Conservation (phyloP, 2,888 invertebrate genomes). For the Ectemnius cavifrons region DNA sequence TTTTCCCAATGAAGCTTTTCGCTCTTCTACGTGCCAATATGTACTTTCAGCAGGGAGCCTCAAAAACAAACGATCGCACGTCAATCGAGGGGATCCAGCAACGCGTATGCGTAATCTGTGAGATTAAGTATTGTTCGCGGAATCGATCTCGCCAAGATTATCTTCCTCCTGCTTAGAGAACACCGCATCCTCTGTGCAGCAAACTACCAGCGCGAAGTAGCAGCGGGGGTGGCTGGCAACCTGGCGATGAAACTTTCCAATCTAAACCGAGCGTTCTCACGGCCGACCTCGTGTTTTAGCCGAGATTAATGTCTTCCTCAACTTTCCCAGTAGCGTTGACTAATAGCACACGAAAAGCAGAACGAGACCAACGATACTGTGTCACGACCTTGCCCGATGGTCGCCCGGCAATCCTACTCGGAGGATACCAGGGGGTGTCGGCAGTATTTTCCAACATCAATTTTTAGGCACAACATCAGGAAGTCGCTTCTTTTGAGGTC, state of each 20-base stretch:
- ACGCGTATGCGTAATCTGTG: not conserved
- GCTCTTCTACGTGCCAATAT: constrained; percentile 4
- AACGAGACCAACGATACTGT: not conserved
- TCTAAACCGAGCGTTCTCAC: constrained; percentile 1
- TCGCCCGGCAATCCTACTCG: too few relatives aligned
- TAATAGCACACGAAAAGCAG: constrained; percentile 1
- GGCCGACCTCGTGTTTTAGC: not conserved
- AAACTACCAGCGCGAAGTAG: too few relatives aligned
- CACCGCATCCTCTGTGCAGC: too few relatives aligned
- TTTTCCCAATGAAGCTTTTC: constrained; percentile 1
- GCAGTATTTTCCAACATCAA: too few relatives aligned
- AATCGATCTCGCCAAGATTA: too few relatives aligned
- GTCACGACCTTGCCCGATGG: not conserved
- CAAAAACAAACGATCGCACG: not conserved
- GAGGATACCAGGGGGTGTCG: too few relatives aligned
- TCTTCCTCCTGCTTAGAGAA: too few relatives aligned
- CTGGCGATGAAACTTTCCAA: not conserved
- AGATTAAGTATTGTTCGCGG: not conserved
- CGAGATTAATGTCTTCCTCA: constrained; percentile 2
- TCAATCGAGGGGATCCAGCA: not conserved
- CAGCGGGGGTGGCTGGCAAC: too few relatives aligned
- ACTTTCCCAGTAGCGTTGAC: constrained; percentile 6
- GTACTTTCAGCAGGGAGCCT: constrained; percentile 8
- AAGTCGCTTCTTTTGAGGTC: too few relatives aligned
- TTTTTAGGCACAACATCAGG: too few relatives aligned